phyloP scores from a whole-genome alignment of 1,140 invertebrate genomes.

The Lasioglossum albipes region DNA sequence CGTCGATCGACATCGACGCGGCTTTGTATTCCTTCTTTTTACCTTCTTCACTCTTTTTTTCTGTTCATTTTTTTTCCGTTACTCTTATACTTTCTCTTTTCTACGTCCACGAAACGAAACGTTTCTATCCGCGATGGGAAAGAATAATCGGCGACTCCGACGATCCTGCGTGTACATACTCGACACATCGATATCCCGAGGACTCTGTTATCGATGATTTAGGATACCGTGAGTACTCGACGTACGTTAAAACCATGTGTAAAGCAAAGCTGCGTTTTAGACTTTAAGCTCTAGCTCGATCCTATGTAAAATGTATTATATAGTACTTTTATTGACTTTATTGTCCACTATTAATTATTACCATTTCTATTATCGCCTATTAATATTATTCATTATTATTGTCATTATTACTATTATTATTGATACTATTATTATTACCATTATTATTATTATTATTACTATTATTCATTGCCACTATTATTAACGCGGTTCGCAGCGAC shows the following conservation, averaged over 20 bases:
- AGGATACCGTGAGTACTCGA: slow-evolving; percentile 37
- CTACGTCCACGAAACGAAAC: not conserved
- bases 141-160: slow-evolving; percentile 44
- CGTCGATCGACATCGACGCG: slow-evolving; percentile 26
- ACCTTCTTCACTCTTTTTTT: not conserved
- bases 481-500: slow-evolving; percentile 63
- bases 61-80: slow-evolving; percentile 11
- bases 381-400: slow-evolving; percentile 62
- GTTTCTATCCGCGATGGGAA: slow-evolving; percentile 40
- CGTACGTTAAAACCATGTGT: slow-evolving; percentile 37
- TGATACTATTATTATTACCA: slow-evolving; percentile 54
- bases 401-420: slow-evolving; percentile 54
- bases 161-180: slow-evolving; percentile 36
- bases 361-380: slow-evolving; percentile 68
- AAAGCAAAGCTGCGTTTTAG: slow-evolving; percentile 53
- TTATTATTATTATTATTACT: slow-evolving; percentile 60
- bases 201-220: slow-evolving; percentile 45
- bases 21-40: slow-evolving; percentile 3
- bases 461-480: slow-evolving; percentile 66
- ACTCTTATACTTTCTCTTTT: not conserved
- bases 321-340: slow-evolving; percentile 64
- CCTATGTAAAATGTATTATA: slow-evolving; percentile 72
- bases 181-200: slow-evolving; percentile 51
- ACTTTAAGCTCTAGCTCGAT: slow-evolving; percentile 69
- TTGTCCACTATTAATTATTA: slow-evolving; percentile 66